Conservation (phyloP, 2,797 vertebrate genomes). For the Hoplostethus atlanticus region DNA sequence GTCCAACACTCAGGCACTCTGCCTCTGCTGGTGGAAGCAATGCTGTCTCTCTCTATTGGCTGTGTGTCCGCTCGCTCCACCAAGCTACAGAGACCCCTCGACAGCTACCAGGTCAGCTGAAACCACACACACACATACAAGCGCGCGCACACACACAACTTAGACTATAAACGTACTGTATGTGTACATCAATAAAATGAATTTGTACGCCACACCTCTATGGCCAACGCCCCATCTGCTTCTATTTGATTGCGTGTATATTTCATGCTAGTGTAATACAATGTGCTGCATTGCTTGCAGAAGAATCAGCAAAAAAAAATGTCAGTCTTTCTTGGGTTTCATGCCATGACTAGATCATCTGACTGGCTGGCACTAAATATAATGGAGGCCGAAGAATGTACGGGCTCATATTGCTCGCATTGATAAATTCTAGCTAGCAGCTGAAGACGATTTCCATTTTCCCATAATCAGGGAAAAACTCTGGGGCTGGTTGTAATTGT, state of each 20-base stretch:
- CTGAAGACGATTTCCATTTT: background rate
- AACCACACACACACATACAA: constrained; percentile 9
- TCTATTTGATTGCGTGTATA: constrained; percentile 21
- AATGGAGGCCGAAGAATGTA: constrained; percentile 42
- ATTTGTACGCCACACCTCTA: too few relatives aligned
- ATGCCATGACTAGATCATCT: constrained; percentile 37
- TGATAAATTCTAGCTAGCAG: constrained; percentile 11
- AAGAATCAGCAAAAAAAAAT: constrained; percentile 24
- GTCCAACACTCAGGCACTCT: constrained; percentile 95
- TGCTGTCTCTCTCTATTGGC: constrained; percentile 93
- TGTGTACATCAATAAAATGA: background rate
- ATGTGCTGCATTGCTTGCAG: constrained; percentile 24
- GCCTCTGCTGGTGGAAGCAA: constrained; percentile 95
- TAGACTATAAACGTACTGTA: background rate
- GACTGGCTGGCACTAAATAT: constrained; percentile 41
- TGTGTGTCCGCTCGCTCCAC: constrained; percentile 94
- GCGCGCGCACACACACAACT: background rate
- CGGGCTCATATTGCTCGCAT: constrained; percentile 27
- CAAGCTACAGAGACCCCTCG: constrained; percentile 95
- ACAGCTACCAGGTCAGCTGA: constrained; percentile 96
- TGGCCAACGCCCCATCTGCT: too few relatives aligned
- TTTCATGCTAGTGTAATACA: constrained; percentile 31
- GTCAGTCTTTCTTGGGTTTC: constrained; percentile 36
- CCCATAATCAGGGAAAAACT: background rate
- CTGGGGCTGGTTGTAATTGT: background rate